Percentiles rank a stretch among this genome's conserved stretches.
These are phyloP conservation scores for Fundulus diaphanus DNA, from an alignment of 2,797 vertebrate species.

Conservation along the genomic window DNA sequence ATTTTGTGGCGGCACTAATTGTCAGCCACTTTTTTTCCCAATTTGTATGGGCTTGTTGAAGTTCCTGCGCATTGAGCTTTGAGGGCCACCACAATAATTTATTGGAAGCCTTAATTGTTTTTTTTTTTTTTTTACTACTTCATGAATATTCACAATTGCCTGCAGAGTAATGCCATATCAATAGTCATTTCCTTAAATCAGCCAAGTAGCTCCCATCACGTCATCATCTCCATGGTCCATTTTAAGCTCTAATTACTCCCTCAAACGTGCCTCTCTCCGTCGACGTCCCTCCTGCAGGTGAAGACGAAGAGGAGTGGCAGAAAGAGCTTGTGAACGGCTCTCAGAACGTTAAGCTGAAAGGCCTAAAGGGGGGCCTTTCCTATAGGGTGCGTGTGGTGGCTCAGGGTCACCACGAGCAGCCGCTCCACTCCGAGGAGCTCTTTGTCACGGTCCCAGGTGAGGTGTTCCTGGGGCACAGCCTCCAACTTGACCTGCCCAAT, in stretches of 20 bases:
- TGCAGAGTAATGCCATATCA: constrained; percentile 29
- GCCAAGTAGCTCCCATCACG: constrained; percentile 39
- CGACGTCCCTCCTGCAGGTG: constrained; percentile 88
- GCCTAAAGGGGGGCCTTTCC: constrained; percentile 91
- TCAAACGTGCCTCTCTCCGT: constrained; percentile 84
- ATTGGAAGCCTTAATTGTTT: constrained; percentile 28
- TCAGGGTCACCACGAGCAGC: constrained; percentile 85
- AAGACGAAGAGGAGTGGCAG: constrained; percentile 93
- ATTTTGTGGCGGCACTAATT: constrained; percentile 4
- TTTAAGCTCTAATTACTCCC: constrained; percentile 40
- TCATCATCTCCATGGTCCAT: constrained; percentile 38
- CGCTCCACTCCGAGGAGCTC: constrained; percentile 88
- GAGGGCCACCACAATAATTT: constrained; percentile 28
- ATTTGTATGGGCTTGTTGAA: constrained; percentile 21
- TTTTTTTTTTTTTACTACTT: background rate
- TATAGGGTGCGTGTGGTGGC: constrained; percentile 95
- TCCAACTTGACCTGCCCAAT: constrained; percentile 32
- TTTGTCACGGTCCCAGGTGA: constrained; percentile 96
- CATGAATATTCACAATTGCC: constrained; percentile 25
- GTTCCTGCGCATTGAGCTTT: constrained; percentile 19
- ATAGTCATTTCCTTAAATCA: constrained; percentile 12
- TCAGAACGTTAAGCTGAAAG: constrained; percentile 91
- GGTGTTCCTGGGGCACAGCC: constrained; percentile 68
- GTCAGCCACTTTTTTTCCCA: background rate
- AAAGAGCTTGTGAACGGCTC: constrained; percentile 94